Evolutionary conservation across 2,113 vertebrate genomes (phyloP).

Genomic region (Opisthocomus hoazin): DNA sequence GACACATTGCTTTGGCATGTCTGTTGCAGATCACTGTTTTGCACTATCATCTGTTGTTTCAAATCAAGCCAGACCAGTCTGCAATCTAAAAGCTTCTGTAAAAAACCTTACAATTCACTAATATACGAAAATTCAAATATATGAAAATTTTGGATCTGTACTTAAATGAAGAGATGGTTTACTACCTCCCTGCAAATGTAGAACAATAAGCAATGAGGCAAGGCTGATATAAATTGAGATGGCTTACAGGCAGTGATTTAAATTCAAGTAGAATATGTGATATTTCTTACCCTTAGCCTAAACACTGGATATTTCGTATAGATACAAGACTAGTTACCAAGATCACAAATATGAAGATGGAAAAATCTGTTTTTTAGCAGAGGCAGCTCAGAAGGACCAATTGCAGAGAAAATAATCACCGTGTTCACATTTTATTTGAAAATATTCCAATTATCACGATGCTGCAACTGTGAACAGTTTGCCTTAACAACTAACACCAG

Average conservation of each 20-base stretch:
- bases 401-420: background rate
- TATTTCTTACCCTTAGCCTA: background rate
- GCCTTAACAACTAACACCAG: background rate
- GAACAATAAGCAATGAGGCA: background rate
- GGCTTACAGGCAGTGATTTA: background rate
- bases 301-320: background rate
- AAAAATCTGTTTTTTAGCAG: background rate
- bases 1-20: background rate
- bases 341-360: background rate
- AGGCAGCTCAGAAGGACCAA: background rate
- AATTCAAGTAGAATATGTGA: background rate
- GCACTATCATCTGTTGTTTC: background rate
- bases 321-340: background rate
- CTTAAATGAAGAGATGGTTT: background rate
- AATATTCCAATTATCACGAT: background rate
- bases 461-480: background rate
- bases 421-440: background rate
- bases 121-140: background rate
- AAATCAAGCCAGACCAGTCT: background rate
- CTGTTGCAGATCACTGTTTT: background rate
- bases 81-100: background rate
- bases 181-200: background rate
- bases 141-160: background rate
- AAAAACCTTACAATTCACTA: background rate
- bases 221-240: background rate